These are phyloP conservation scores for Cantharis flavilabris DNA, from an alignment of 2,888 invertebrate genomes.

Conservation along the genomic window DNA sequence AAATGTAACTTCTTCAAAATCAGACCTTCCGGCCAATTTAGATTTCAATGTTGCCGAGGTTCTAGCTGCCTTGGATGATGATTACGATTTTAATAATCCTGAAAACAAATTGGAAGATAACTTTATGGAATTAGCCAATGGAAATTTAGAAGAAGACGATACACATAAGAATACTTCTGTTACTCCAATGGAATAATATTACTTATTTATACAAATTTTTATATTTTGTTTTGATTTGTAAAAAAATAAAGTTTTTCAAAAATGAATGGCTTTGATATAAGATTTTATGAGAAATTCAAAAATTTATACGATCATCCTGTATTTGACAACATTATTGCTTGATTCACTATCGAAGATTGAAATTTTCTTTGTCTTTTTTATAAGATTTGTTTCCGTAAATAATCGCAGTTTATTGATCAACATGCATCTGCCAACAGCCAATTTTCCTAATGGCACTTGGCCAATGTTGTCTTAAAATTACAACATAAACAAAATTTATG, in stretches of 20 bases:
- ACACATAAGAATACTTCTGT: too few relatives aligned
- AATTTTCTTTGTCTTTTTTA: not conserved
- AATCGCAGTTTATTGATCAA: not conserved
- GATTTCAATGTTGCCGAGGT: conserved; percentile 80
- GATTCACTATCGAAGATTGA: not conserved
- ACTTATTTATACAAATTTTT: too few relatives aligned
- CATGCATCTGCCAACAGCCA: not conserved
- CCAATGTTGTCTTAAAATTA: not conserved
- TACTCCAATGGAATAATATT: too few relatives aligned
- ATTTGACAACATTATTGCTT: not conserved
- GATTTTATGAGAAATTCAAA: too few relatives aligned
- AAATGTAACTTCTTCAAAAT: not conserved
- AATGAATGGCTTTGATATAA: not conserved
- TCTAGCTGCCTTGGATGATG: conserved; percentile 91
- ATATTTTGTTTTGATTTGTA: too few relatives aligned
- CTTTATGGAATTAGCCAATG: conserved; percentile 84
- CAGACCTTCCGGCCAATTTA: conserved; percentile 63
- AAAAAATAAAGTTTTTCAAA: not conserved
- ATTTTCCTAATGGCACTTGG: not conserved
- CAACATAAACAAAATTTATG: not conserved
- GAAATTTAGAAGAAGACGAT: conserved; percentile 41
- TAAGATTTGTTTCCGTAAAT: not conserved
- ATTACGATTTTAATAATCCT: conserved; percentile 83
- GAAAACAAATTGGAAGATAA: conserved; percentile 89
- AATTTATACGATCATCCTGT: not conserved